These are phyloP conservation scores for Hepsetus odoe DNA, from an alignment of 2,113 vertebrate species.

Conservation along the genomic window DNA sequence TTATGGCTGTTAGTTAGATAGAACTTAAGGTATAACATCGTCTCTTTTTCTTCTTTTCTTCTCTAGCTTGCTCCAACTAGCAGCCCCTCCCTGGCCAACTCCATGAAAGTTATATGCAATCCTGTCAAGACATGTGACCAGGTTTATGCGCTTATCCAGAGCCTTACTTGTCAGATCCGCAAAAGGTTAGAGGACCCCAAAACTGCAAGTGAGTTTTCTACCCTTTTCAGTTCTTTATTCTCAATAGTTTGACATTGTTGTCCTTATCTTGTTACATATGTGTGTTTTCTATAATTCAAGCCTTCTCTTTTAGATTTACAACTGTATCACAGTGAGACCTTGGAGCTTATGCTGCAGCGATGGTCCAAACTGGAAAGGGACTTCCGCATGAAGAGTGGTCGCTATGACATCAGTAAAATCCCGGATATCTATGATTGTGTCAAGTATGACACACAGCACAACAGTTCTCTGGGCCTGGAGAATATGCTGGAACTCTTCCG, in stretches of 20 bases:
- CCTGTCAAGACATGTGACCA: slow-evolving; percentile 91
- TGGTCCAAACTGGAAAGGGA: slow-evolving; percentile 96
- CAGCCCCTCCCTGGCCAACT: slow-evolving; percentile 88
- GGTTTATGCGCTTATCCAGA: slow-evolving; percentile 90
- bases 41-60: not conserved
- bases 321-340: slow-evolving; percentile 93
- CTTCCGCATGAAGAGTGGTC: slow-evolving; percentile 90
- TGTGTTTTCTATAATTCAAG: not conserved
- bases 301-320: slow-evolving; percentile 79
- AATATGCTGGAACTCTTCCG: slow-evolving; percentile 89
- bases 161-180: slow-evolving; percentile 88
- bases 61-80: slow-evolving; percentile 89
- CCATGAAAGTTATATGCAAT: slow-evolving; percentile 89
- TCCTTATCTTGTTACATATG: not conserved
- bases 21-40: too few relatives aligned
- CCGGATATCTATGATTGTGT: slow-evolving; percentile 98
- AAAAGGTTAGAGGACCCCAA: slow-evolving; percentile 91
- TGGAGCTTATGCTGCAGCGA: slow-evolving; percentile 96
- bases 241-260: not conserved
- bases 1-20: not conserved
- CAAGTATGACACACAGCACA: slow-evolving; percentile 97
- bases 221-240: not conserved
- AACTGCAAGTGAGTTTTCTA: slow-evolving; percentile 82
- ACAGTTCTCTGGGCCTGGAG: slow-evolving; percentile 83
- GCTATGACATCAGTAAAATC: slow-evolving; percentile 98